Evolutionary conservation across 2,797 vertebrate genomes (phyloP), one percentile per base, ranked within the genome.

Genomic region (Onychomys torridus): DNA sequence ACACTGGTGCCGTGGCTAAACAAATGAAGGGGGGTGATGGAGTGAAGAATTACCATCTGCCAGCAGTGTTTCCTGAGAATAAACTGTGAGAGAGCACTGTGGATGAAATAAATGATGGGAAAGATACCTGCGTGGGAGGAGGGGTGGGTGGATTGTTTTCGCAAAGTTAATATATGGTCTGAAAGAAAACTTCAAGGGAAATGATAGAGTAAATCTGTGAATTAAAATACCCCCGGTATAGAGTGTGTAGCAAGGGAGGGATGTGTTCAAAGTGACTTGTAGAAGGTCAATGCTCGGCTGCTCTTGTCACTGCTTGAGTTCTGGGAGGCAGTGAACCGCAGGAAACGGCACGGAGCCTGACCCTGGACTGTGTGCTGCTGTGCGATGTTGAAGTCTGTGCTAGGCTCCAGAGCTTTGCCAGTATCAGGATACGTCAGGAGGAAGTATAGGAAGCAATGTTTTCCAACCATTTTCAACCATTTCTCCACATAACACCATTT

Each of bases 361-460:
- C 61, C 19, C 69, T 12, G 0, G 55, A 55, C 67, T 71, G 14
- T 21, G 0, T 40, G 12, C 37, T 40, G 12, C 37, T 73, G 71
- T 67, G 19, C 49, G 2, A 17, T 86, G 11, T 65, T 73, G 75
- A 9, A 43, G 9, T 84, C 40, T 49, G 10, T 75, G 65, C 78
- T 86, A 25, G 43, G 71, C 79, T 71, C 90, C 61, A 91, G 84
- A 94, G 40, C 52, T 40, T 94, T 83, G 37, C 55, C 63, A 16
- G 88, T 78, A 37, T 87, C 75, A 52, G 83, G 34, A 93, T 67
- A 88, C 13, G 90, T 23, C 43, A 69, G 57, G 65, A 94, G n/a
- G 55, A 92, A 71, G 37, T 57, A 25, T 52, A 55, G 17, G 61
- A 91, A 90, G n/a, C 65, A 92, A 3, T 88, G 27, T 90, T 91